Base-by-base conservation (phyloP, 2,888 invertebrate species). In the Coenonympha arcania region DNA sequence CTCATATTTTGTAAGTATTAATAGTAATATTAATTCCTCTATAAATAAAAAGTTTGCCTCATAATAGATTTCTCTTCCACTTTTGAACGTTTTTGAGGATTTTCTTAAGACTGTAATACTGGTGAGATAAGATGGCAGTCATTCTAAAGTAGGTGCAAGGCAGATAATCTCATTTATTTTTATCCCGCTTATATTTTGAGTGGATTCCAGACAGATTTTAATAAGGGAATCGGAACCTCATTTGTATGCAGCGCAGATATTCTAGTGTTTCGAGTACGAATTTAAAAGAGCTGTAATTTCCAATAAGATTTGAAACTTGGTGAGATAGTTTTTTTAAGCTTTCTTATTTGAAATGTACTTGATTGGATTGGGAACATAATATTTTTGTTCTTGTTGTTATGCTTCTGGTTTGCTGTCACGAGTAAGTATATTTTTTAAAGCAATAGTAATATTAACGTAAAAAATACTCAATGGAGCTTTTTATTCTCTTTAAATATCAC, bases 11-110 rank as follows among this genome's bases (percentile, higher is more conserved):
- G n/a, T n/a, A n/a, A n/a, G n/a, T n/a, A n/a, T n/a, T n/a, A n/a
- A n/a, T n/a, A n/a, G n/a, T n/a, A n/a, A n/a, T n/a, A n/a, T n/a
- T n/a, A n/a, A n/a, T n/a, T n/a, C n/a, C n/a, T 1, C 4, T 13
- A 2, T 20, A 3, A 20, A 60, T 63, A 63, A 66, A 69, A 67
- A 61, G 64, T 65, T 65, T 63, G 59, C 56, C 58, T 56, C 57
- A 60, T 64, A 64, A 60, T 64, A 52, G 52, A 28, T 26, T 46
- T 44, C 59, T 60, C 57, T 54, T 50, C 54, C 55, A 59, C 16
- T 11, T 2, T 62, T 50, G 48, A 44, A n/a, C 44, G 50, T 45
- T 53, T 56, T 52, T 40, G 49, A 53, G 53, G 48, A 56, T 57
- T 58, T 54, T 34, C 55, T 46, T 33, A 50, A 55, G 48, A 52